phyloP scores from a whole-genome alignment of 2,888 invertebrate species.

The Philonicus albiceps region DNA sequence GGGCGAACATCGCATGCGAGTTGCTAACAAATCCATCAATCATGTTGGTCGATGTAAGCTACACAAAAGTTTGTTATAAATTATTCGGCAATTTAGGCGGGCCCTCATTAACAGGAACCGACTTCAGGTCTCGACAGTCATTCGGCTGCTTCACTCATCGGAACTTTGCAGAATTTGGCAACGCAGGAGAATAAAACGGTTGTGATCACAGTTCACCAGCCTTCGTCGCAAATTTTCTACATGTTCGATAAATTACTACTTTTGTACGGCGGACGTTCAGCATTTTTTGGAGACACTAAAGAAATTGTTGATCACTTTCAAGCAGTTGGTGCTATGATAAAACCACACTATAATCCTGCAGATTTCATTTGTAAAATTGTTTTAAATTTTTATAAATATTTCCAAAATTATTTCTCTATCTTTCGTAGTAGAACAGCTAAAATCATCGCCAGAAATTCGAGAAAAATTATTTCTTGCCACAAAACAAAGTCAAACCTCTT shows the following conservation, averaged over 20 bases:
- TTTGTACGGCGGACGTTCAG: slow-evolving; percentile 75
- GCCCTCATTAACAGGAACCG: slow-evolving; percentile 72
- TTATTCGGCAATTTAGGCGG: background rate
- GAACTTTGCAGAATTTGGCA: slow-evolving; percentile 76
- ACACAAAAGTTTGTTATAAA: background rate
- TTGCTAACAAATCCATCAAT: slow-evolving; percentile 80
- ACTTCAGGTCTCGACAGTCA: slow-evolving; percentile 84
- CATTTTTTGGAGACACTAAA: slow-evolving; percentile 77
- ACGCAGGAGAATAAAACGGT: slow-evolving; percentile 80
- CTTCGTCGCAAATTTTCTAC: slow-evolving; percentile 84
- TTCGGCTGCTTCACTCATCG: slow-evolving; percentile 78
- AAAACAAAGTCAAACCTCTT: slow-evolving; percentile 65
- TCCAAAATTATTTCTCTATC: slow-evolving; percentile 38
- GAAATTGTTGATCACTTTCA: slow-evolving; percentile 78
- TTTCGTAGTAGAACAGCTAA: slow-evolving; percentile 76
- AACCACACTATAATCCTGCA: slow-evolving; percentile 84
- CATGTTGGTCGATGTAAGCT: slow-evolving; percentile 79
- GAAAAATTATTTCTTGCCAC: slow-evolving; percentile 74
- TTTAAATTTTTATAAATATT: background rate
- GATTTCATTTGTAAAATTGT: slow-evolving; percentile 74
- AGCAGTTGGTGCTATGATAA: slow-evolving; percentile 73
- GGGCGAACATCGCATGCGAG: slow-evolving; percentile 84
- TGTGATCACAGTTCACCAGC: slow-evolving; percentile 82
- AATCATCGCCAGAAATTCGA: slow-evolving; percentile 72
- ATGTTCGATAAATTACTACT: slow-evolving; percentile 79